These are phyloP conservation scores for Chouioia cunea DNA, from an alignment of 2,888 invertebrate species.

Conservation along the genomic window DNA sequence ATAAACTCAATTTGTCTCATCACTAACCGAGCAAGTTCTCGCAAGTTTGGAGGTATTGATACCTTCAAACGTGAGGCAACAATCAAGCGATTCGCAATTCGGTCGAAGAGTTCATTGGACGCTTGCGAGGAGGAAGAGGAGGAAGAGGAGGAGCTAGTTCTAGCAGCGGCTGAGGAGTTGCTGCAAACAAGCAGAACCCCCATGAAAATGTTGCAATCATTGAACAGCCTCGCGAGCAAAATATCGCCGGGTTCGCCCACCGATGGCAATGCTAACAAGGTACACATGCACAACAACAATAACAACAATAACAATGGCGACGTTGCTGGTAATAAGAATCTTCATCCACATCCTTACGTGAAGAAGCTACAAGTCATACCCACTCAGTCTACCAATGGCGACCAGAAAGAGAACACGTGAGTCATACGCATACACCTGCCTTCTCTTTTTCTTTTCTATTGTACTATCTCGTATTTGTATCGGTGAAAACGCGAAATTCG, in stretches of 20 bases:
- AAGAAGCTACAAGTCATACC: constrained; percentile 55
- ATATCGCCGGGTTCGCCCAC: constrained; percentile 82
- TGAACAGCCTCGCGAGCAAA: constrained; percentile 91
- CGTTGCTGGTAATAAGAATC: constrained; percentile 74
- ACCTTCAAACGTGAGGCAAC: constrained; percentile 50
- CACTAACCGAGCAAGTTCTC: constrained; percentile 46
- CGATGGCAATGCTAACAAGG: constrained; percentile 79
- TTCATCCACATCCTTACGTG: constrained; percentile 62
- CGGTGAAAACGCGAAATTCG: background rate
- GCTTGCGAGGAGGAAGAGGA: background rate
- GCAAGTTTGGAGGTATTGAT: constrained; percentile 41
- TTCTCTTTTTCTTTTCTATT: background rate
- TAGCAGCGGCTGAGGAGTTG: constrained; percentile 48
- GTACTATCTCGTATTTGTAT: background rate
- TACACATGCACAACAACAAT: constrained; percentile 72
- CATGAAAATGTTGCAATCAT: constrained; percentile 83
- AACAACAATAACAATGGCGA: constrained; percentile 52
- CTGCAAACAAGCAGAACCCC: constrained; percentile 57
- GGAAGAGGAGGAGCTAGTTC: constrained; percentile 48
- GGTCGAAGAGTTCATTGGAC: constrained; percentile 49
- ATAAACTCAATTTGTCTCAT: constrained; percentile 7
- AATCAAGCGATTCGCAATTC: constrained; percentile 44
- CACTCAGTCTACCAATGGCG: constrained; percentile 60
- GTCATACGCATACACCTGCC: constrained; percentile 49
- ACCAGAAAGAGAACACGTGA: constrained; percentile 67